Percentiles rank a stretch among this genome's conserved stretches.
These are phyloP conservation scores for Deilephila porcellus DNA, from an alignment of 2,888 invertebrate genomes.

Conservation along the genomic window DNA sequence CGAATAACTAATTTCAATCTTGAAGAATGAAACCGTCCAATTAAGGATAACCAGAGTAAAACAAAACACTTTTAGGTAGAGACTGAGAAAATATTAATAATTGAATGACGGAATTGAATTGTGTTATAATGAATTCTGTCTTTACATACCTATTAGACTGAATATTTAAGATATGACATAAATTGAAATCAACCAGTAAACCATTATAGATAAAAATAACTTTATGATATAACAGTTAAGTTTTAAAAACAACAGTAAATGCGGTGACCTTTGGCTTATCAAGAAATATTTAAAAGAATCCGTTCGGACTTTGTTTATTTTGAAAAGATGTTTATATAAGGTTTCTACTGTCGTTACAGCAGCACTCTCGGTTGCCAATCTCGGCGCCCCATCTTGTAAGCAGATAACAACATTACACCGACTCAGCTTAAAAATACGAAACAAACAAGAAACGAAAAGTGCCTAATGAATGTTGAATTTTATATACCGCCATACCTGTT, in stretches of 20 bases:
- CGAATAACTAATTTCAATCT: no score
- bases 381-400: constrained; percentile 69
- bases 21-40: no score
- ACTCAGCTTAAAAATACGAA: constrained; percentile 68
- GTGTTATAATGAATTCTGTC: no score
- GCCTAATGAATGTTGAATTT: constrained; percentile 70
- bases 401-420: constrained; percentile 66
- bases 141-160: no score
- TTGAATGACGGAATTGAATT: no score
- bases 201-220: no score
- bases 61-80: no score
- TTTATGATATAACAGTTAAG: no score
- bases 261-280: background rate
- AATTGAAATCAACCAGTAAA: no score
- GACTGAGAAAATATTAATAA: no score
- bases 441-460: constrained; percentile 63
- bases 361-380: constrained; percentile 69
- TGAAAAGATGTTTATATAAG: constrained; percentile 40
- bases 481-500: constrained; percentile 64
- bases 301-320: background rate
- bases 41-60: no score
- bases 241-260: background rate
- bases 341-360: constrained; percentile 65
- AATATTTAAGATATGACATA: no score
- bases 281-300: background rate